Base-by-base conservation (phyloP, 2,888 invertebrate genomes). In the Cremastobaeus sp. region DNA sequence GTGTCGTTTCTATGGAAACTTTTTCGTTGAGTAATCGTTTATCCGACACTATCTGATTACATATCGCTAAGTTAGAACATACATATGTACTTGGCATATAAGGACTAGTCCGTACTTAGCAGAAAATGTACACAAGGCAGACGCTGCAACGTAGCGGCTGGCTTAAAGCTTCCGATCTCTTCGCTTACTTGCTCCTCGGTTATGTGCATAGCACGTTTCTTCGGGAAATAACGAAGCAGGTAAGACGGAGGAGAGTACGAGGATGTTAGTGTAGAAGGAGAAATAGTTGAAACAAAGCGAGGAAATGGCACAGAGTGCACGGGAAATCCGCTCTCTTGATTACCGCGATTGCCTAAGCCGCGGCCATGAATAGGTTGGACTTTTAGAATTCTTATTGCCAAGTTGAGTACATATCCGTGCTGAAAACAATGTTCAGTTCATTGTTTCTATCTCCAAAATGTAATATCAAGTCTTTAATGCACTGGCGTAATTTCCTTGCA, bases 131-230 rank as follows among this genome's bases (percentile, higher is more conserved):
- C 60, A 76, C 64, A 65, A 64, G 59, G 66, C 50, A 55, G 69
- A 70, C 68, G 60, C 57, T 76, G 76, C 66, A 72, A 60, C 60
- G 76, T 69, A 52, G 69, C 65, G 73, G 69, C 70, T 76, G 70
- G 72, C 62, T 76, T 76, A 72, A 72, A 70, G 76, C 72, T 76
- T 76, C 76, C 76, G 72, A 69, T 66, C 70, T 57, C 69, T 69
- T 37, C 39, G 55, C 69, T 72, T 57, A 62, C 62, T 64, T 60
- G 60, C 60, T 76, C 70, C 47, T 57, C 43, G 41, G 70, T 64
- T 76, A 69, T 69, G 76, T 72, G 76, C 73, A 70, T 62, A 66
- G 76, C 76, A 73, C 73, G 73, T 73, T 62, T 32, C 62, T 73
- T 66, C 55, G n/a, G 41, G 54, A 68, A 62, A 62, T 62, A 25